Conservation (phyloP, 2,888 invertebrate genomes). For the Rhagonycha fulva region DNA sequence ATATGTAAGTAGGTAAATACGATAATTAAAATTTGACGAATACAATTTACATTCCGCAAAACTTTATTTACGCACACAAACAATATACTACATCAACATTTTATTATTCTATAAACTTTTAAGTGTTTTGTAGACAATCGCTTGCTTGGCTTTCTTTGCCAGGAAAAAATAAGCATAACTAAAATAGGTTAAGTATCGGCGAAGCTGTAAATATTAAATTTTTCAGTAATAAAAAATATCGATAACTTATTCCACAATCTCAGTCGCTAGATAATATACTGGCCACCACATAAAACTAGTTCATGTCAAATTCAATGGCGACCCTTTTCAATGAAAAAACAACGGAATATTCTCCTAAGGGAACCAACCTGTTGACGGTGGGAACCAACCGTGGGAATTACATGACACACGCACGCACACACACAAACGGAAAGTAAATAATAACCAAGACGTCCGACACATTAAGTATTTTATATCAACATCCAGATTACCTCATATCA, state of each 20-base stretch:
- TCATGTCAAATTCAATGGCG: slow-evolving; percentile 18
- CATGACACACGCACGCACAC: slow-evolving; percentile 1
- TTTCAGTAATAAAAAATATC: slow-evolving; percentile 8
- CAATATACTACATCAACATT: background rate
- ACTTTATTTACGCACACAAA: background rate
- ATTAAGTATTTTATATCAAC: background rate
- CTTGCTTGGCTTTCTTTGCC: background rate
- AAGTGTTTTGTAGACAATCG: slow-evolving; percentile 1
- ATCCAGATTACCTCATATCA: background rate
- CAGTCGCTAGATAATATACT: slow-evolving; percentile 5
- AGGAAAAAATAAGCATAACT: background rate
- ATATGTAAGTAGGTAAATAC: background rate
- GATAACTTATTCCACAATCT: background rate
- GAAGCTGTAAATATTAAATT: slow-evolving; percentile 12
- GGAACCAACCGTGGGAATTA: slow-evolving; percentile 45
- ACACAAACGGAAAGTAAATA: slow-evolving; percentile 7
- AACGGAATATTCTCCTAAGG: slow-evolving; percentile 41
- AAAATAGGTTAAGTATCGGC: slow-evolving; percentile 20
- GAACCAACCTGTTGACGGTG: slow-evolving; percentile 46
- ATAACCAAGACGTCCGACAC: background rate
- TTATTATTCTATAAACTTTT: slow-evolving; percentile 7
- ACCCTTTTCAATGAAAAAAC: slow-evolving; percentile 26
- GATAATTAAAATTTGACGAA: background rate
- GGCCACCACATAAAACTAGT: slow-evolving; percentile 20
- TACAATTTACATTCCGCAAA: background rate